Evolutionary conservation across 2,888 invertebrate genomes (phyloP).

Genomic region (Tetanocera ferruginea): DNA sequence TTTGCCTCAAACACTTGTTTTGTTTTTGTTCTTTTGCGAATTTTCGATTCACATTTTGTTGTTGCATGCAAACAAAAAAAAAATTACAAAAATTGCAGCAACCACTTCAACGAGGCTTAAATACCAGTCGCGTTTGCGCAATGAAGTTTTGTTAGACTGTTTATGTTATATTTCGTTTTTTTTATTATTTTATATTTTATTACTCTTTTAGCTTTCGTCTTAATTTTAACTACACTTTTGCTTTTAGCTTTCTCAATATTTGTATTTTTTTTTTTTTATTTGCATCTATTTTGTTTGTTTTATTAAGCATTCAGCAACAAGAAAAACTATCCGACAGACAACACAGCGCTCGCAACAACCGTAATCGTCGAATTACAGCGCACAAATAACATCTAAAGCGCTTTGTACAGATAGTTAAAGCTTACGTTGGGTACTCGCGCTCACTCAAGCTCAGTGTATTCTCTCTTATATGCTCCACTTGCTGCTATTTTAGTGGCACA

Average conservation of each 20-base stretch:
- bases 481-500: background rate
- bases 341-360: conserved; percentile 41
- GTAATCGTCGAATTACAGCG: conserved; percentile 48
- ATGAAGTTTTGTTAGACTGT: background rate
- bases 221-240: background rate
- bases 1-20: background rate
- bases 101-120: background rate
- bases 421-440: conserved; percentile 26
- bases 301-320: conserved; percentile 19
- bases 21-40: background rate
- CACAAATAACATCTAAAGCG: conserved; percentile 52
- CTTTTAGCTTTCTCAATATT: background rate
- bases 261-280: conserved; percentile 33
- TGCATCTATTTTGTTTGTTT: conserved; percentile 23
- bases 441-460: conserved; percentile 45
- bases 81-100: background rate
- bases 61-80: background rate
- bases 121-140: conserved; percentile 16
- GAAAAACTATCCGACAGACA: conserved; percentile 13
- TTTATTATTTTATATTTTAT: background rate
- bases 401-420: conserved; percentile 18
- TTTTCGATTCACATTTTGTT: background rate
- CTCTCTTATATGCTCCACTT: conserved; percentile 35
- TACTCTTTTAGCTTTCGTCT: background rate
- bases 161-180: background rate